Evolutionary conservation across 2,888 invertebrate species (phyloP).

Genomic region (Epirrita christyi): DNA sequence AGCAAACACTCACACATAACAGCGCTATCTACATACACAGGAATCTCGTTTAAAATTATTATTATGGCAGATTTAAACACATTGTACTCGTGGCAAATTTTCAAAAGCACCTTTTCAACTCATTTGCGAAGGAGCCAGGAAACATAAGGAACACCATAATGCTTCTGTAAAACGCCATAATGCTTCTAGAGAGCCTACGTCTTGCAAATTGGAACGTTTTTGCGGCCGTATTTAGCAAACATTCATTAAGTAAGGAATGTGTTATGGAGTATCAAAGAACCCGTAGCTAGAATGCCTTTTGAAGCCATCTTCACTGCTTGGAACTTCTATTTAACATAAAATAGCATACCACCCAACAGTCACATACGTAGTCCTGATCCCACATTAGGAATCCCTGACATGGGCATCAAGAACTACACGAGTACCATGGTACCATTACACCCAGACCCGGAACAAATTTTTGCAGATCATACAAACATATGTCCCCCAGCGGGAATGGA

Average conservation of each 20-base stretch:
- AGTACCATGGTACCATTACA: too few species aligned
- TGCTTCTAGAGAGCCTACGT: constrained; percentile 15
- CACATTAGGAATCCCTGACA: too few species aligned
- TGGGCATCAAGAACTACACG: too few species aligned
- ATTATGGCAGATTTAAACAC: constrained; percentile 11
- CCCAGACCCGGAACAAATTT: too few species aligned
- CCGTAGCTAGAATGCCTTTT: constrained; percentile 1
- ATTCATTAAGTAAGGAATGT: constrained; percentile 27
- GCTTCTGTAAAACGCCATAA: constrained; percentile 12
- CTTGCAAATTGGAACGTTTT: constrained; percentile 31
- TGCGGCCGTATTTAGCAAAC: constrained; percentile 22
- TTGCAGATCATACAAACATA: too few species aligned
- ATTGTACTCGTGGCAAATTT: constrained; percentile 10
- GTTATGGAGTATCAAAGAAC: constrained; percentile 11
- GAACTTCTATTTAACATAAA: too few species aligned
- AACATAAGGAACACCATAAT: constrained; percentile 18
- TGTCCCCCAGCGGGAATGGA: too few species aligned
- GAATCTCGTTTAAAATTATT: constrained; percentile 9
- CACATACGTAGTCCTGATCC: too few species aligned
- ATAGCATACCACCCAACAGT: too few species aligned
- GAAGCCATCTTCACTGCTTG: not conserved
- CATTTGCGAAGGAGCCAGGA: constrained; percentile 11
- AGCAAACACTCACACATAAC: not conserved
- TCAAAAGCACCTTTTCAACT: constrained; percentile 10
- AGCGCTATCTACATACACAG: not conserved